Percentiles rank a stretch among this genome's conserved stretches.
These are phyloP conservation scores for Campylomormyrus numenius DNA, from an alignment of 2,113 vertebrate species.

Conservation along the genomic window DNA sequence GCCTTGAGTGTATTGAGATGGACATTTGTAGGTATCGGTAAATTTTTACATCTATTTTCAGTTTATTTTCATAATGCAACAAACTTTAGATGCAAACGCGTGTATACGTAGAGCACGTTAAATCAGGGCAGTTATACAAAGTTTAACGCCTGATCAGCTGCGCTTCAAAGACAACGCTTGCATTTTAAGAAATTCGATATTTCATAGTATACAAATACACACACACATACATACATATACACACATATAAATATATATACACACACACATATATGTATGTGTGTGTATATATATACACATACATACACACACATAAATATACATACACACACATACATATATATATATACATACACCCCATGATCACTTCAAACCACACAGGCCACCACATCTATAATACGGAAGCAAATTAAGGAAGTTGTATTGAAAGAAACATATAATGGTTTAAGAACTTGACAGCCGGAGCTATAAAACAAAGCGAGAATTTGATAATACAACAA, in stretches of 20 bases:
- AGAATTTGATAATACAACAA: neutral
- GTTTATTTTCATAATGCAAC: neutral
- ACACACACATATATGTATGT: too few species aligned
- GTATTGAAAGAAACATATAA: neutral
- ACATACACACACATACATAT: too few species aligned
- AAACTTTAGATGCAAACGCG: neutral
- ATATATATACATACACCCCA: too few species aligned
- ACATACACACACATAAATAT: too few species aligned
- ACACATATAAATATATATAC: too few species aligned
- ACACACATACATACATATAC: too few species aligned
- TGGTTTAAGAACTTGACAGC: neutral
- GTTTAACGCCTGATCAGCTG: neutral
- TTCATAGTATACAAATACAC: neutral
- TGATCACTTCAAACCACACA: too few species aligned
- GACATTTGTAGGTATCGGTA: neutral
- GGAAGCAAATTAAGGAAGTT: neutral
- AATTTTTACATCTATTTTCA: neutral
- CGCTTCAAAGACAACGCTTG: neutral
- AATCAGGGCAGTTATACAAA: neutral
- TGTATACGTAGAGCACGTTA: neutral
- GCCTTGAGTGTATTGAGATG: neutral
- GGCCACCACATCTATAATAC: neutral
- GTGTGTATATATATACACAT: accelerated
- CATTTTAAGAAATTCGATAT: neutral
- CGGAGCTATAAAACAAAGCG: neutral